Percentiles rank a stretch among this genome's conserved stretches.
Evolutionary conservation across 2,113 vertebrate genomes (phyloP).

Genomic region (Laticauda laticaudata): DNA sequence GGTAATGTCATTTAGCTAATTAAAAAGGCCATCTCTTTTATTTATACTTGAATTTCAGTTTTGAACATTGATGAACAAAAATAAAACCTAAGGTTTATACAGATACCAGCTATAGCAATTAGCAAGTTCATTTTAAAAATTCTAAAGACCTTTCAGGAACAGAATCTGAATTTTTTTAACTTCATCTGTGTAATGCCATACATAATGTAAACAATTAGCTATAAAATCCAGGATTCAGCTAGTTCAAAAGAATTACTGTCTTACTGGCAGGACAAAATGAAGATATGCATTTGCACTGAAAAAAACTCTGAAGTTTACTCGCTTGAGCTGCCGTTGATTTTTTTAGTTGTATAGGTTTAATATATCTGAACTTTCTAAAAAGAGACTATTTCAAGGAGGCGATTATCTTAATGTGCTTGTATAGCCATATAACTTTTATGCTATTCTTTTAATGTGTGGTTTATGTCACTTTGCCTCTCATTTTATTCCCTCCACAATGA

Average conservation of each 20-base stretch:
- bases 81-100: not conserved
- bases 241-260: not conserved
- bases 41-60: not conserved
- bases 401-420: not conserved
- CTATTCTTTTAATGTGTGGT: not conserved
- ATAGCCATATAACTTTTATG: not conserved
- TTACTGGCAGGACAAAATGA: not conserved
- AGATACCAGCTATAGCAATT: not conserved
- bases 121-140: not conserved
- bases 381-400: not conserved
- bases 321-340: not conserved
- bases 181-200: not conserved
- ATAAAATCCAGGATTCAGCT: not conserved
- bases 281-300: not conserved
- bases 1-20: not conserved
- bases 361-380: not conserved
- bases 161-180: not conserved
- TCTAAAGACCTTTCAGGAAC: not conserved
- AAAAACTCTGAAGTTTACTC: not conserved
- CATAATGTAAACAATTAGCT: not conserved
- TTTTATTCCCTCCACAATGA: not conserved
- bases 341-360: not conserved
- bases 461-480: not conserved
- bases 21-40: not conserved
- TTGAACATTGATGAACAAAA: not conserved